A percentile compares a stretch with the other conserved stretches of the same genome.
These are phyloP conservation scores for Ceratitis capitata DNA, from an alignment of 1,140 invertebrate genomes.

Conservation along the genomic window DNA sequence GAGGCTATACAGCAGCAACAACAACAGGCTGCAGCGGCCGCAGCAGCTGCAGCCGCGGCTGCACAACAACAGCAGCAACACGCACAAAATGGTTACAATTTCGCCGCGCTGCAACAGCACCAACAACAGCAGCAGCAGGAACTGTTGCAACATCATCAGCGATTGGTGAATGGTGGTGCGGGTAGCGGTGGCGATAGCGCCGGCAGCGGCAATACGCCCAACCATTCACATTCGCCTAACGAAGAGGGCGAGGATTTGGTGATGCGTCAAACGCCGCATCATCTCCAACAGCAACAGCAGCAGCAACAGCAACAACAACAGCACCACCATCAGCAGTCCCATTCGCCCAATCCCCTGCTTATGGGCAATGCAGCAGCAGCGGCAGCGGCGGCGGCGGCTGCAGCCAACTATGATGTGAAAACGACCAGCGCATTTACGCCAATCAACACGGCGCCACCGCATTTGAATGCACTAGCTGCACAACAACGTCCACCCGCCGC, in stretches of 20 bases:
- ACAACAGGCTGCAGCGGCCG: slow-evolving; percentile 27
- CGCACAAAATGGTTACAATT: slow-evolving; percentile 59
- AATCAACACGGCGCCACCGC: slow-evolving; percentile 83
- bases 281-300: slow-evolving; percentile 39
- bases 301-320: slow-evolving; percentile 42
- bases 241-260: slow-evolving; percentile 69
- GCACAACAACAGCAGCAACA: slow-evolving; percentile 48
- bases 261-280: slow-evolving; percentile 45
- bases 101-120: slow-evolving; percentile 53
- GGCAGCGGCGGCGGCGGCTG: slow-evolving; percentile 62
- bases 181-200: slow-evolving; percentile 45
- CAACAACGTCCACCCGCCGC: slow-evolving; percentile 69
- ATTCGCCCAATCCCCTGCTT: slow-evolving; percentile 46
- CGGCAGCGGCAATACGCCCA: slow-evolving; percentile 52
- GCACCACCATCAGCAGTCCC: slow-evolving; percentile 39
- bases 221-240: slow-evolving; percentile 61
- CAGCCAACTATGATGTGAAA: slow-evolving; percentile 62
- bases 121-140: slow-evolving; percentile 58
- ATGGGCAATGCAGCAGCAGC: slow-evolving; percentile 58
- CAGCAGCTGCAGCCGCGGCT: background rate
- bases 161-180: slow-evolving; percentile 50
- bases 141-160: slow-evolving; percentile 48
- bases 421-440: slow-evolving; percentile 88
- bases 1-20: slow-evolving; percentile 67
- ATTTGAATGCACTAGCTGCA: slow-evolving; percentile 75